Evolutionary conservation across 1,140 invertebrate species (phyloP).

Genomic region (Habropoda laboriosa): DNA sequence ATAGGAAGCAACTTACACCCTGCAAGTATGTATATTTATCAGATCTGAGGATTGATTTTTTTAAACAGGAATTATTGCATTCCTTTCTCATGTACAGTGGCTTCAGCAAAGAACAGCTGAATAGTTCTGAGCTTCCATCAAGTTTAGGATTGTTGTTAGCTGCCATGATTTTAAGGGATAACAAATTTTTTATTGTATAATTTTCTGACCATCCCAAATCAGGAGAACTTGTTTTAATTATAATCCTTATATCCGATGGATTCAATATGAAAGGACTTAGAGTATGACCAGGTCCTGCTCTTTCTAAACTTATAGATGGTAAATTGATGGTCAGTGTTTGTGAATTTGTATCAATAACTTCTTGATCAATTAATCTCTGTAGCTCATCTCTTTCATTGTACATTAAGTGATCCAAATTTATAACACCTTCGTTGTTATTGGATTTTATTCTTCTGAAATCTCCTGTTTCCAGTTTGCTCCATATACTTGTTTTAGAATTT

Average conservation of each 20-base stretch:
- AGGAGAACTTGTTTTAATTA: slow-evolving; percentile 78
- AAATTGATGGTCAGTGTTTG: slow-evolving; percentile 70
- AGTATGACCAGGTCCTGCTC: slow-evolving; percentile 69
- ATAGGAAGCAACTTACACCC: slow-evolving; percentile 81
- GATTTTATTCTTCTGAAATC: slow-evolving; percentile 36
- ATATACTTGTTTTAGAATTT: slow-evolving; percentile 64
- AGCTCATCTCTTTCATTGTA: slow-evolving; percentile 73
- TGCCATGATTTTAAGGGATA: slow-evolving; percentile 73
- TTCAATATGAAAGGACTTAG: slow-evolving; percentile 75
- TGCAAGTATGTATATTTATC: slow-evolving; percentile 75
- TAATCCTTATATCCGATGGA: slow-evolving; percentile 73
- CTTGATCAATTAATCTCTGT: slow-evolving; percentile 67
- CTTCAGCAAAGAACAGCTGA: slow-evolving; percentile 75
- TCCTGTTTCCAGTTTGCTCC: slow-evolving; percentile 56
- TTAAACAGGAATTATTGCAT: slow-evolving; percentile 64
- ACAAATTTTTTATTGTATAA: slow-evolving; percentile 73
- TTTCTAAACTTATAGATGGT: slow-evolving; percentile 74
- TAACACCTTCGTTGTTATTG: slow-evolving; percentile 54
- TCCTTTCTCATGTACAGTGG: slow-evolving; percentile 77
- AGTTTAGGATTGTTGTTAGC: slow-evolving; percentile 54
- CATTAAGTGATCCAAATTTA: slow-evolving; percentile 75
- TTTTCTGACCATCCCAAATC: slow-evolving; percentile 79
- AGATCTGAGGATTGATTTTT: slow-evolving; percentile 77
- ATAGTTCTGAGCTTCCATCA: slow-evolving; percentile 70
- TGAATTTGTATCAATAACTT: slow-evolving; percentile 67